phyloP scores from a whole-genome alignment of 2,113 vertebrate genomes.

The Ramphastos sulfuratus region DNA sequence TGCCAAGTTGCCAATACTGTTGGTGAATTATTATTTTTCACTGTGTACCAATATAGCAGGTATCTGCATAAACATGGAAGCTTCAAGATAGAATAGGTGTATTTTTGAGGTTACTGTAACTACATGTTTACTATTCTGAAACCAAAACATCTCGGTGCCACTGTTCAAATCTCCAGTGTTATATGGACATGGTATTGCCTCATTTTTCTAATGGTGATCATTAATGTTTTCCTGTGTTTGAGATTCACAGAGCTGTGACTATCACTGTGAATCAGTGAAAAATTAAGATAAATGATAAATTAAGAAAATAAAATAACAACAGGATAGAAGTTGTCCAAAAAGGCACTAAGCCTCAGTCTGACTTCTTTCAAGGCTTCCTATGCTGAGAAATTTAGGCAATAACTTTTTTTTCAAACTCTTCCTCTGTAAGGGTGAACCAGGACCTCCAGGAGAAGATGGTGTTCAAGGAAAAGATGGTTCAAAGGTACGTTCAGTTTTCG shows the following conservation, averaged over 20 bases:
- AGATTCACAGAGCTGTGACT: not conserved
- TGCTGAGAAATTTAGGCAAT: not conserved
- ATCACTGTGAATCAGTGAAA: not conserved
- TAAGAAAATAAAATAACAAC: not conserved
- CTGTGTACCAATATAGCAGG: not conserved
- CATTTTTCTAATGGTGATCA: not conserved
- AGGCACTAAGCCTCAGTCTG: not conserved
- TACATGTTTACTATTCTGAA: not conserved
- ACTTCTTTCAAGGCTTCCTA: not conserved
- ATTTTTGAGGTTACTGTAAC: not conserved
- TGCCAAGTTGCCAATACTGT: not conserved
- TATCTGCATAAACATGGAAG: not conserved
- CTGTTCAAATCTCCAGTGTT: not conserved
- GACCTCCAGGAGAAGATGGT: constrained; percentile 91
- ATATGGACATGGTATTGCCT: not conserved
- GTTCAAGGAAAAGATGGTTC: constrained; percentile 91
- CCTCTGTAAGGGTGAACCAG: constrained; percentile 84
- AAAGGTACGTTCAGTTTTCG: constrained; percentile 81
- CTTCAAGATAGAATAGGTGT: not conserved
- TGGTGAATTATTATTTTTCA: not conserved
- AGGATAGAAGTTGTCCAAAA: not conserved
- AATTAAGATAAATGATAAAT: not conserved
- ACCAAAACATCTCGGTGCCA: not conserved
- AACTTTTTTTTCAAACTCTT: constrained; percentile 12
- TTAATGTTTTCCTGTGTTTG: not conserved